phyloP scores from a whole-genome alignment of 2,797 vertebrate genomes.

The Tinamus major region DNA sequence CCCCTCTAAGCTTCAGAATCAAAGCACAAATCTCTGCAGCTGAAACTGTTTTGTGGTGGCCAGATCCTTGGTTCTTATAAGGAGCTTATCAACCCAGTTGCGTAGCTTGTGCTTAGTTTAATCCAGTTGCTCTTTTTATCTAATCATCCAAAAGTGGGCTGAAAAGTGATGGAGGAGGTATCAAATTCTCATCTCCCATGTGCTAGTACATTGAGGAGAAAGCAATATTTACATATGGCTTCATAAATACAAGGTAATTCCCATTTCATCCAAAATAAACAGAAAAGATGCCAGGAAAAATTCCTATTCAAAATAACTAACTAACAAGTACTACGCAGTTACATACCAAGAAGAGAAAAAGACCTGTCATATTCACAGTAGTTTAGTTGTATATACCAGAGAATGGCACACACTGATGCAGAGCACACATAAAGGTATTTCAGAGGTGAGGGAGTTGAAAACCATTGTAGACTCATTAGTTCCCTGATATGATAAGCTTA shows the following conservation, averaged over 20 bases:
- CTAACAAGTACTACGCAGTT: not conserved
- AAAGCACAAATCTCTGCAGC: not conserved
- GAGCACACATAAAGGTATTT: not conserved
- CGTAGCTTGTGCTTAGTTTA: not conserved
- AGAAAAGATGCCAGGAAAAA: not conserved
- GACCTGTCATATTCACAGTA: not conserved
- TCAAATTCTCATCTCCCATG: conserved; percentile 10
- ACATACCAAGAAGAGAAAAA: not conserved
- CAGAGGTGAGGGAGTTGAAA: not conserved
- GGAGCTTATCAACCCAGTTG: not conserved
- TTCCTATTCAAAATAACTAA: conserved; percentile 18
- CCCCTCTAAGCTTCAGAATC: not conserved
- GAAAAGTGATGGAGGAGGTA: conserved; percentile 18
- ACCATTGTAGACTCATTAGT: not conserved
- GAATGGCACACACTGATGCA: not conserved
- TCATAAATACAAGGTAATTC: conserved; percentile 10
- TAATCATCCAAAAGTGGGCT: conserved; percentile 33
- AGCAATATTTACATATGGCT: conserved; percentile 43
- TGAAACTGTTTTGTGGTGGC: not conserved
- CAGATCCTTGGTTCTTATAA: not conserved
- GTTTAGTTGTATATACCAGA: not conserved
- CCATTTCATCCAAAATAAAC: not conserved
- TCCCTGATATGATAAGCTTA: not conserved
- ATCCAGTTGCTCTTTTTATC: conserved; percentile 15
- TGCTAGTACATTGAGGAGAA: conserved; percentile 47